Percentiles rank a stretch among this genome's conserved stretches.
phyloP scores from a whole-genome alignment of 2,888 invertebrate species.

The Auanema freiburgensis region DNA sequence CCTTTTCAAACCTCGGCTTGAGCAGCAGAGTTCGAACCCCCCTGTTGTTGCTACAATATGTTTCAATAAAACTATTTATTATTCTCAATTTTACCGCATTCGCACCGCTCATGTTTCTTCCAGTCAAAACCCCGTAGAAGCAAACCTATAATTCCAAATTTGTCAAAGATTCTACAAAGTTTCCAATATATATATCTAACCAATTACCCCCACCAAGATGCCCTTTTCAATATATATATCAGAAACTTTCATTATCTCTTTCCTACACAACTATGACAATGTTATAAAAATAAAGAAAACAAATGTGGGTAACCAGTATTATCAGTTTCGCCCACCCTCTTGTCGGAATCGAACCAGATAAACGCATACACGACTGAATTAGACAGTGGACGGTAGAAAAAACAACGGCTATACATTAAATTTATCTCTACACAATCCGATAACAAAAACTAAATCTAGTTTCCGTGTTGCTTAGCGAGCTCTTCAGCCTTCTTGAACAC shows the following conservation, averaged over 20 bases:
- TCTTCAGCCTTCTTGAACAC: constrained; percentile 83
- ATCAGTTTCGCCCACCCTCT: not conserved
- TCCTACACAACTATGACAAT: constrained; percentile 3
- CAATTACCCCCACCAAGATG: too few relatives aligned
- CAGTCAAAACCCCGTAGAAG: too few relatives aligned
- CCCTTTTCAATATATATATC: not conserved
- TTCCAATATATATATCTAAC: too few relatives aligned
- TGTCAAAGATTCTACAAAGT: too few relatives aligned
- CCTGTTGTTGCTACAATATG: too few relatives aligned
- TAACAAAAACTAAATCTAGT: constrained; percentile 29
- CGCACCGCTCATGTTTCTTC: too few relatives aligned
- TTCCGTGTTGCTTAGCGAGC: constrained; percentile 65
- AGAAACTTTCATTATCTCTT: constrained; percentile 2
- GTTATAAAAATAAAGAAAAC: not conserved
- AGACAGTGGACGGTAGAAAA: constrained; percentile 11
- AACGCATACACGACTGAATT: constrained; percentile 17
- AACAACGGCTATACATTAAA: constrained; percentile 44
- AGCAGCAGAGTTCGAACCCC: too few relatives aligned
- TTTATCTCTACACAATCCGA: constrained; percentile 48
- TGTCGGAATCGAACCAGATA: constrained; percentile 16
- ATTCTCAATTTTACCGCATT: too few relatives aligned
- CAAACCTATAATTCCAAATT: too few relatives aligned
- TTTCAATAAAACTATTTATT: too few relatives aligned
- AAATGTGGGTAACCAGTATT: not conserved
- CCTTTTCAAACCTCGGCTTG: too few relatives aligned